These are phyloP conservation scores for Amazona guildingii DNA, from an alignment of 2,113 vertebrate genomes.

Conservation along the genomic window DNA sequence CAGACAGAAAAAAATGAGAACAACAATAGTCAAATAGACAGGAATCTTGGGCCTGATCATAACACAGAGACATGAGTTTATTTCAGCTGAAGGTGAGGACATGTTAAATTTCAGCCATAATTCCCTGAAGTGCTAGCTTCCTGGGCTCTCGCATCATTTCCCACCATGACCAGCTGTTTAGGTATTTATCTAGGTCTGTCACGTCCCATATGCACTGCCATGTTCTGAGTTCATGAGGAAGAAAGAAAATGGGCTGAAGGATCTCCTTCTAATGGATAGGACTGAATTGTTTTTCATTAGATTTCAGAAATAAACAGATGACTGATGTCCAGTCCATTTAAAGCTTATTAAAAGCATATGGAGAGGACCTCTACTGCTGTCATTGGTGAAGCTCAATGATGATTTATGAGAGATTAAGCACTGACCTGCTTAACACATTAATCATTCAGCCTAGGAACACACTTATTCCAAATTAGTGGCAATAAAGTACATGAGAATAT, in stretches of 20 bases:
- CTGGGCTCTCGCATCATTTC: not conserved
- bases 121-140: not conserved
- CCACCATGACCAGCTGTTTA: not conserved
- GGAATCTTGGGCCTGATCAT: not conserved
- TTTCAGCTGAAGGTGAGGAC: not conserved
- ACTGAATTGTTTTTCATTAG: not conserved
- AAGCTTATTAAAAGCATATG: slow-evolving; percentile 22
- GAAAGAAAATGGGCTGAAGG: not conserved
- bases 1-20: not conserved
- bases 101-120: not conserved
- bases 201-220: not conserved
- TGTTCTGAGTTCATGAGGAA: not conserved
- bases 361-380: not conserved
- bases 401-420: slow-evolving; percentile 30
- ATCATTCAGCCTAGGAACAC: not conserved
- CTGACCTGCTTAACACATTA: not conserved
- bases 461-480: not conserved
- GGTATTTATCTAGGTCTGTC: not conserved
- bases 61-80: not conserved
- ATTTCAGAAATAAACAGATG: slow-evolving; percentile 31
- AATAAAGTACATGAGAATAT: not conserved
- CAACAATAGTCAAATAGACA: not conserved
- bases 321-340: not conserved
- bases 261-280: not conserved
- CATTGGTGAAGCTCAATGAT: not conserved